These are phyloP conservation scores for Homarus gammarus DNA, from an alignment of 2,888 invertebrate species.

Conservation along the genomic window DNA sequence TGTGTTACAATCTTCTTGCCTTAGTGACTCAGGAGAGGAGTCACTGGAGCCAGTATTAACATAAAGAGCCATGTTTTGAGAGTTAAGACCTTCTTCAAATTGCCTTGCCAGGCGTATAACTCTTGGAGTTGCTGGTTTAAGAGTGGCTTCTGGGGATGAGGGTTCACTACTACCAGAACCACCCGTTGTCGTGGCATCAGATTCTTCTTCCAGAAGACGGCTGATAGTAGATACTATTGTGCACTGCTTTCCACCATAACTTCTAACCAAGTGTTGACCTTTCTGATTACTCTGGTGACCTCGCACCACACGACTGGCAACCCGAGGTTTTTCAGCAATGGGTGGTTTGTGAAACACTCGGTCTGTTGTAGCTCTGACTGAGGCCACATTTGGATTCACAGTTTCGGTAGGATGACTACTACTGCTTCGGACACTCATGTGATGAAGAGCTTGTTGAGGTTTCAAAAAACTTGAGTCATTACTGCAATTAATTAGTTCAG, in stretches of 20 bases:
- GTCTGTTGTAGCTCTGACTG: conserved; percentile 44
- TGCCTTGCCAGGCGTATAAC: conserved; percentile 70
- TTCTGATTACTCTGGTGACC: conserved; percentile 29
- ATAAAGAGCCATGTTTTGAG: conserved; percentile 1
- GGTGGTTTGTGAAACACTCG: conserved; percentile 73
- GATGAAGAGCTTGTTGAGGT: conserved; percentile 26
- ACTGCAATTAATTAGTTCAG: conserved; percentile 52
- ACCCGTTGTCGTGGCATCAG: conserved; percentile 66
- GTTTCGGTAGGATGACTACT: conserved; percentile 26
- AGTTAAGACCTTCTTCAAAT: conserved; percentile 61
- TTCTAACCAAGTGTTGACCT: conserved; percentile 32
- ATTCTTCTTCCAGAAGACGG: conserved; percentile 71
- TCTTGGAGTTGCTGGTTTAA: conserved; percentile 72
- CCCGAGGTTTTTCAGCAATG: conserved; percentile 73
- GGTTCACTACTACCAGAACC: conserved; percentile 68
- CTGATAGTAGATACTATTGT: conserved; percentile 74
- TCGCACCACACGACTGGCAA: conserved; percentile 20
- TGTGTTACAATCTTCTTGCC: conserved; percentile 31
- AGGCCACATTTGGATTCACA: conserved; percentile 58
- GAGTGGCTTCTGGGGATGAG: conserved; percentile 73
- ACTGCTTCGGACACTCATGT: conserved; percentile 10
- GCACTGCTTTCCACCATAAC: conserved; percentile 63
- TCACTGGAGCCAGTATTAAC: neutral
- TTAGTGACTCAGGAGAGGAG: conserved; percentile 30
- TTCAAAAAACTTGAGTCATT: conserved; percentile 38